Conservation (phyloP, 37 sponge, comb jelly and placozoan species). For the Corticium candelabrum region DNA sequence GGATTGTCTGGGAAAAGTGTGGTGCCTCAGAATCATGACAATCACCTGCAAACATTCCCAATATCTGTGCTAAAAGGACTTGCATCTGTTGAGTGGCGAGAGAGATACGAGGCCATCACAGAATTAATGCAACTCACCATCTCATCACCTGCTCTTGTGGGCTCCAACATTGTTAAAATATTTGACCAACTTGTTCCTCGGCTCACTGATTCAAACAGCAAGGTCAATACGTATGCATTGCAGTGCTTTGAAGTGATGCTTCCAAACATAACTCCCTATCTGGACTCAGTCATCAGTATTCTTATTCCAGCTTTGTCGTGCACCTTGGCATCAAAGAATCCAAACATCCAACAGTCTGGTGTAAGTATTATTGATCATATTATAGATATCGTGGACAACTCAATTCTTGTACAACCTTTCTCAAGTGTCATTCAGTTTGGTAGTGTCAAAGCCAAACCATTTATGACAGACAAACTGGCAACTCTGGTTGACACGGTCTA, state of each 20-base stretch:
- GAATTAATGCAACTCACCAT: constrained; percentile 27
- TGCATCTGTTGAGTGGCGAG: constrained; percentile 48
- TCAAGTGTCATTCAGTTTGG: constrained; percentile 45
- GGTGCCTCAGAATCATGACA: no score
- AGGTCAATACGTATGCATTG: constrained; percentile 75
- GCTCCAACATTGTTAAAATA: constrained; percentile 22
- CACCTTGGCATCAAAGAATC: constrained; percentile 56
- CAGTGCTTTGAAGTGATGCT: constrained; percentile 54
- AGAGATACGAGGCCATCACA: constrained; percentile 44
- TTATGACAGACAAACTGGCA: constrained; percentile 57
- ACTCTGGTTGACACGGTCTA: background rate
- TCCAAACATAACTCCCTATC: constrained; percentile 39
- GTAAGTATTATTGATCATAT: constrained; percentile 46
- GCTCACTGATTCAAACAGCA: constrained; percentile 71
- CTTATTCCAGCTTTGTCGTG: constrained; percentile 48
- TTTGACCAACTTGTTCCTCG: constrained; percentile 69
- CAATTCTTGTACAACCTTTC: constrained; percentile 51
- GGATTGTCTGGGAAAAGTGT: no score
- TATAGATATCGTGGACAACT: constrained; percentile 39
- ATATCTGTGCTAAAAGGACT: constrained; percentile 23
- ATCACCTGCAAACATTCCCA: background rate
- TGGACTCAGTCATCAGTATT: constrained; percentile 32
- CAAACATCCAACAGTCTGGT: constrained; percentile 40
- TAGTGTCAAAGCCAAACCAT: constrained; percentile 55
- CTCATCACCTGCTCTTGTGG: background rate